These are phyloP conservation scores for Dasypus novemcinctus DNA, from an alignment of 2,113 vertebrate species.

Conservation along the genomic window DNA sequence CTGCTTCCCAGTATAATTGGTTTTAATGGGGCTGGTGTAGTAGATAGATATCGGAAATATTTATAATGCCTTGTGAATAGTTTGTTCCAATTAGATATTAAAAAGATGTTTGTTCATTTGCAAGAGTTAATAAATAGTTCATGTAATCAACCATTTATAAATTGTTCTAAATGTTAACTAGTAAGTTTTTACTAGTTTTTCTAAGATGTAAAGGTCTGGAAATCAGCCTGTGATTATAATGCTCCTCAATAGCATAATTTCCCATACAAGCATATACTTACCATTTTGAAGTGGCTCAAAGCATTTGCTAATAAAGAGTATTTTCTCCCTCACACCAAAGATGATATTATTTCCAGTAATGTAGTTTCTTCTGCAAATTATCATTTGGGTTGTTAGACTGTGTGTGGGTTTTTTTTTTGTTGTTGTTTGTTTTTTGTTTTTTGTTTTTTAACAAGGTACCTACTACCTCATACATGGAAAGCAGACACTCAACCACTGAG, in stretches of 20 bases:
- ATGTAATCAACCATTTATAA: background rate
- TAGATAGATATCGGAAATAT: background rate
- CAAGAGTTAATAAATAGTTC: background rate
- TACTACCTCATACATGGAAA: too few relatives aligned
- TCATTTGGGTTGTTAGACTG: background rate
- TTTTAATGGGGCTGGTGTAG: background rate
- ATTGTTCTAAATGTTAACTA: background rate
- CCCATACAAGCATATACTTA: background rate
- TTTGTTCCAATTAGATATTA: background rate
- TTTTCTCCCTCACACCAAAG: background rate
- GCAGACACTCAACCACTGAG: too few relatives aligned
- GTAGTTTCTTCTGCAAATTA: background rate
- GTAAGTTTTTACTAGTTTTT: background rate
- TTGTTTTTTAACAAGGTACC: too few relatives aligned
- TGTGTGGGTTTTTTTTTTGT: too few relatives aligned
- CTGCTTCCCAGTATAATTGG: too few relatives aligned
- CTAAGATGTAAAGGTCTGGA: background rate
- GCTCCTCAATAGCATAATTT: constrained; percentile 14
- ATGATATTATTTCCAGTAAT: background rate
- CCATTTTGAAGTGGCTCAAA: constrained; percentile 21
- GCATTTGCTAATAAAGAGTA: background rate
- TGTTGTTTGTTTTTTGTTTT: too few relatives aligned
- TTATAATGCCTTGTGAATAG: background rate
- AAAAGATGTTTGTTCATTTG: background rate
- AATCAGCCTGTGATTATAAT: background rate